A percentile compares a stretch with the other conserved stretches of the same genome.
Evolutionary conservation across 2,113 vertebrate species (phyloP).

Genomic region (Coptodon rendalli): DNA sequence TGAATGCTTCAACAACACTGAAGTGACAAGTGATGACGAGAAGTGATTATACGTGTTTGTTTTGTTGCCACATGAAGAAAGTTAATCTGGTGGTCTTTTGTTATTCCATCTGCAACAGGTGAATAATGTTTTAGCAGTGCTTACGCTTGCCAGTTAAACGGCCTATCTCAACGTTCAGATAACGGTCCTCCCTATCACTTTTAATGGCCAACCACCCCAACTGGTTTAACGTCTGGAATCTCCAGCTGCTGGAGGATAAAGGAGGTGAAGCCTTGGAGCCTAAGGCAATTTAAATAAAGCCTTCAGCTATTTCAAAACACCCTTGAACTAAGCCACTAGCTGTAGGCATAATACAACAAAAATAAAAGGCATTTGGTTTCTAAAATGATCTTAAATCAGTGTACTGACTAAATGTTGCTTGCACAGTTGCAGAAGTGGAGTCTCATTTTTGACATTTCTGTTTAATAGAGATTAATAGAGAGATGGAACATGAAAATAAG

Average conservation of each 20-base stretch:
- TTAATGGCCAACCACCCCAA: slow-evolving; percentile 53
- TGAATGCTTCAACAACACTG: neutral
- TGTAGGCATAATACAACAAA: neutral
- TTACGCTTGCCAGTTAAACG: slow-evolving; percentile 56
- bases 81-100: neutral
- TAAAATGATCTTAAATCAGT: neutral
- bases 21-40: neutral
- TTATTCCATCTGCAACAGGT: slow-evolving; percentile 5
- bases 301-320: neutral
- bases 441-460: neutral
- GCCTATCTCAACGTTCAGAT: slow-evolving; percentile 53
- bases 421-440: neutral
- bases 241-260: slow-evolving; percentile 47
- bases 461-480: neutral
- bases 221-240: slow-evolving; percentile 63
- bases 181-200: slow-evolving; percentile 60
- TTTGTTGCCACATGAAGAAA: neutral
- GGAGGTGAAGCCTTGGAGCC: neutral
- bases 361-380: neutral
- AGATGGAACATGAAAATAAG: neutral
- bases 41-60: neutral
- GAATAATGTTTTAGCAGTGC: slow-evolving; percentile 43
- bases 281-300: neutral
- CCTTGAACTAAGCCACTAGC: neutral
- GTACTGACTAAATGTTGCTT: neutral